A percentile compares a stretch with the other conserved stretches of the same genome.
These are phyloP conservation scores for Desmophyllum pertusum DNA, from an alignment of 92 coral and sea anemone species.

Conservation along the genomic window DNA sequence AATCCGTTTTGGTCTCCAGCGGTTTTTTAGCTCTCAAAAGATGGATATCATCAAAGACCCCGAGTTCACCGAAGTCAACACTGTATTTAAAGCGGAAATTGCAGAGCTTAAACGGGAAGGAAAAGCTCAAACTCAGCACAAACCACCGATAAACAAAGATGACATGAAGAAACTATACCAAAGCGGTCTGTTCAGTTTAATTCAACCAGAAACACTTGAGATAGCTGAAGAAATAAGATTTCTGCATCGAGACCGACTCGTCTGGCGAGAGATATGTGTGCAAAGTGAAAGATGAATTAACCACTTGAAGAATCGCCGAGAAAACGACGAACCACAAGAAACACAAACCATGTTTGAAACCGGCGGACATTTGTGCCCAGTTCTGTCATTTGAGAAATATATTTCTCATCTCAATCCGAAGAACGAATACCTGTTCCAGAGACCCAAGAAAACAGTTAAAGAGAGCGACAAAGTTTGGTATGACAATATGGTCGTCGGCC, in stretches of 20 bases:
- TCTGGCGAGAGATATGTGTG: constrained; percentile 30
- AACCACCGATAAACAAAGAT: constrained; percentile 52
- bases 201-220: constrained; percentile 54
- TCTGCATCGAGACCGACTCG: constrained; percentile 29
- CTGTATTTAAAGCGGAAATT: constrained; percentile 54
- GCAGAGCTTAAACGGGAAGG: constrained; percentile 55
- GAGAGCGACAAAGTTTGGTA: constrained; percentile 32
- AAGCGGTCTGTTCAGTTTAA: constrained; percentile 49
- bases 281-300: constrained; percentile 43
- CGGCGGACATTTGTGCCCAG: constrained; percentile 36
- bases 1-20: constrained; percentile 39
- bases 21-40: constrained; percentile 11
- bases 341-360: constrained; percentile 52
- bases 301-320: constrained; percentile 46
- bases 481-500: no score
- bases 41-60: constrained; percentile 56
- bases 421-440: constrained; percentile 48
- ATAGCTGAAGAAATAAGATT: constrained; percentile 54
- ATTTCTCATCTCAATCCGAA: constrained; percentile 49
- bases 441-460: constrained; percentile 41
- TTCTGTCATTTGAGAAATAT: constrained; percentile 51
- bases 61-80: constrained; percentile 53
- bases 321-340: constrained; percentile 11
- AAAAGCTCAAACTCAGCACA: constrained; percentile 45
- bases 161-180: constrained; percentile 54